Base-by-base conservation (phyloP, 2,888 invertebrate species). In the Exocentrus adspersus region DNA sequence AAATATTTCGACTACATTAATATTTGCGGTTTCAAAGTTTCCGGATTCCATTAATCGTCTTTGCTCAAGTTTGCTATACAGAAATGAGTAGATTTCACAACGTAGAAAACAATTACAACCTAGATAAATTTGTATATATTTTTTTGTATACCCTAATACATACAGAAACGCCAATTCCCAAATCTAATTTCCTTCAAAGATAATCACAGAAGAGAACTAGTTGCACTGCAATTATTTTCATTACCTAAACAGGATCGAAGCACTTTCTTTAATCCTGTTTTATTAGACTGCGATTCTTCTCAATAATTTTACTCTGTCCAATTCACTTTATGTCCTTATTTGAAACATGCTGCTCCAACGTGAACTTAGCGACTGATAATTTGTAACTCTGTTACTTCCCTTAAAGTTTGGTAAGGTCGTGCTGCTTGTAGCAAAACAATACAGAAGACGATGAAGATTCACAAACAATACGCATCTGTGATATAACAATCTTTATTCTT, bases 251-350 rank as follows among this genome's bases (percentile, higher is more conserved):
- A 9, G 12, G n/a, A n/a, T 37, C 14, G n/a, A 37, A 37, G 37
- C 37, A 37, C 37, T 37, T 37, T 37, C 37, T 37, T 37, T 37
- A 37, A 37, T 37, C 14, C 37, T 37, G 12, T 37, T 37, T 37
- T 37, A 37, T 37, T 37, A 37, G 37, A 37, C 37, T n/a, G 37
- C 14, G 37, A 9, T 37, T 12, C 37, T 37, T 37, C 37, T 37
- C 14, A 37, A 37, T 37, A 37, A 37, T 37, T 37, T 37, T 37
- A 37, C 37, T 37, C 37, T 37, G 37, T 37, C 37, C 37, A 37
- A 37, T 37, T 37, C 37, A 37, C 37, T 37, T 37, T 37, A 37
- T 37, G 37, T 37, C 10, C 37, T n/a, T 37, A 37, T n/a, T 37
- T 37, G 12, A 9, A 37, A 12, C 37, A 12, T 37, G 37, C 37